phyloP scores from a whole-genome alignment of 2,113 vertebrate genomes.

The Paradisaea rubra region DNA sequence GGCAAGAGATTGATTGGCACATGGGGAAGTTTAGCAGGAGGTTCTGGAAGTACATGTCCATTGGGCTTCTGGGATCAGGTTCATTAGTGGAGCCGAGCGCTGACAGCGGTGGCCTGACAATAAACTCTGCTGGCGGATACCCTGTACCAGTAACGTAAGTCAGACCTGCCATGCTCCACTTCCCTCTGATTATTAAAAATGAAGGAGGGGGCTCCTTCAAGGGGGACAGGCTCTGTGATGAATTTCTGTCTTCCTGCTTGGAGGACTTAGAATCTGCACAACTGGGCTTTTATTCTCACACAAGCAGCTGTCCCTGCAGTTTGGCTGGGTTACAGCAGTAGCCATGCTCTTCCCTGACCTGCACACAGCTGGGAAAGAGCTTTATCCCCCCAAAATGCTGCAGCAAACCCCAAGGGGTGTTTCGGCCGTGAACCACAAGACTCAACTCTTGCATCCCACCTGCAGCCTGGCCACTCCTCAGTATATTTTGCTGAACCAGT shows the following conservation, averaged over 20 bases:
- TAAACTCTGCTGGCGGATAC: not conserved
- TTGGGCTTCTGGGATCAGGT: not conserved
- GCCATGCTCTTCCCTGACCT: not conserved
- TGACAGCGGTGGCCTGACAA: not conserved
- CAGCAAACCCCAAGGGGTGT: not conserved
- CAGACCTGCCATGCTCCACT: constrained; percentile 6
- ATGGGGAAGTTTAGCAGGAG: not conserved
- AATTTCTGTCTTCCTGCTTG: not conserved
- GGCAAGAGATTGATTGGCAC: not conserved
- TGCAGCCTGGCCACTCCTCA: not conserved
- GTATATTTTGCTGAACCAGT: not conserved
- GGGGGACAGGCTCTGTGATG: not conserved
- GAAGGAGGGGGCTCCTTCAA: not conserved
- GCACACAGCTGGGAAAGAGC: not conserved
- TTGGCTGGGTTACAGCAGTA: not conserved
- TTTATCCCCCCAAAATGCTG: not conserved
- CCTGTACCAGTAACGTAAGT: not conserved
- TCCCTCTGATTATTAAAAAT: constrained; percentile 28
- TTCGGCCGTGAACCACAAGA: not conserved
- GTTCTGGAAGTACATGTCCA: not conserved
- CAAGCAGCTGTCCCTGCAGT: not conserved
- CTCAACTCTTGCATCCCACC: not conserved
- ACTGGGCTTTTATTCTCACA: not conserved
- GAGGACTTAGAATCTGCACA: accelerated
- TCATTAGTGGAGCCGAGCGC: not conserved